These are phyloP conservation scores for Cyclophora punctaria DNA, from an alignment of 2,888 invertebrate species.

Conservation along the genomic window DNA sequence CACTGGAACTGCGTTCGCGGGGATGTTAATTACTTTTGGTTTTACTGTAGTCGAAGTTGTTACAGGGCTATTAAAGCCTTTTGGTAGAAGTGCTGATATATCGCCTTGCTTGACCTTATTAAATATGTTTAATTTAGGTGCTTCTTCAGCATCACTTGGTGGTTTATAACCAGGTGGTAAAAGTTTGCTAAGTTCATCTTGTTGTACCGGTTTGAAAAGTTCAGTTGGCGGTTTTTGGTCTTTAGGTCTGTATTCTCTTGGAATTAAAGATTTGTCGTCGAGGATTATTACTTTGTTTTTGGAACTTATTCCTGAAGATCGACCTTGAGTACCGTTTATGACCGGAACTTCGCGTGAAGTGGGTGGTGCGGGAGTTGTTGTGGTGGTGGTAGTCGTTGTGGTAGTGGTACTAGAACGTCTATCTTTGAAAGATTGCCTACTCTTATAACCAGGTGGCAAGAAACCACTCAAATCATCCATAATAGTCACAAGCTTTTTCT, in stretches of 20 bases:
- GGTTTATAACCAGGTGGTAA: slow-evolving; percentile 81
- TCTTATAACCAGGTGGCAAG: slow-evolving; percentile 78
- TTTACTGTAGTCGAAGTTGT: slow-evolving; percentile 36
- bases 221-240: slow-evolving; percentile 55
- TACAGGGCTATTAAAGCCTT: slow-evolving; percentile 71
- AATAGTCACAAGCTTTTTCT: slow-evolving; percentile 62
- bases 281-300: slow-evolving; percentile 76
- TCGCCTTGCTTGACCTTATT: slow-evolving; percentile 56
- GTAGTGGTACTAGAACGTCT: slow-evolving; percentile 72
- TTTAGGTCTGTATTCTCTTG: slow-evolving; percentile 72
- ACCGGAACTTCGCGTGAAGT: slow-evolving; percentile 33
- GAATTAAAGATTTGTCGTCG: slow-evolving; percentile 70
- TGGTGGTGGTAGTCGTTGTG: slow-evolving; percentile 44
- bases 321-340: slow-evolving; percentile 59
- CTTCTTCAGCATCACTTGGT: slow-evolving; percentile 41
- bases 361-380: slow-evolving; percentile 24
- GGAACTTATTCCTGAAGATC: slow-evolving; percentile 70
- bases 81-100: slow-evolving; percentile 77
- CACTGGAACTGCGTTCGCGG: slow-evolving; percentile 36
- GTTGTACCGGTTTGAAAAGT: slow-evolving; percentile 60
- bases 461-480: slow-evolving; percentile 76
- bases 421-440: slow-evolving; percentile 68
- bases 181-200: slow-evolving; percentile 75
- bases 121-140: slow-evolving; percentile 27
- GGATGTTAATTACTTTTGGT: slow-evolving; percentile 34